Percentiles rank a stretch among this genome's conserved stretches.
Evolutionary conservation across 2,888 invertebrate species (phyloP).

Genomic region (Rhingia campestris): DNA sequence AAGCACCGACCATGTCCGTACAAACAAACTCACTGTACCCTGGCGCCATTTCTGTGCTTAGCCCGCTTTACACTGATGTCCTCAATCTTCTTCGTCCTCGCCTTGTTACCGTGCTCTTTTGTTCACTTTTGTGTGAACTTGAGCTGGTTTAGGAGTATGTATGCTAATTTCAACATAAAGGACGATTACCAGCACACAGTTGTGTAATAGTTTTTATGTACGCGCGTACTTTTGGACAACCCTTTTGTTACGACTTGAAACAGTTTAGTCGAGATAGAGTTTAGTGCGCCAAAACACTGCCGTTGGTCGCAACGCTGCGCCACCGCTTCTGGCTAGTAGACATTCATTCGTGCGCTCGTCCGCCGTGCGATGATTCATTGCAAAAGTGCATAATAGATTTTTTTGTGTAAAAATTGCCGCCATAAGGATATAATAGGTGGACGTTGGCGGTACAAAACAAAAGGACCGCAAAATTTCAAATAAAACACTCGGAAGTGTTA

Average conservation of each 20-base stretch:
- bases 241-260: conserved; percentile 62
- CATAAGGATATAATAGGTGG: conserved; percentile 64
- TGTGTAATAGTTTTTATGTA: conserved; percentile 33
- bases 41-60: conserved; percentile 60
- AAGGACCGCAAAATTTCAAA: conserved; percentile 31
- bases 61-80: conserved; percentile 24
- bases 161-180: conserved; percentile 60
- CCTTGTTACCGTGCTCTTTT: conserved; percentile 20
- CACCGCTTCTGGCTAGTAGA: conserved; percentile 25
- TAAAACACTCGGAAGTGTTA: conserved; percentile 51
- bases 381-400: conserved; percentile 69
- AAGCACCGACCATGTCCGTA: conserved; percentile 63
- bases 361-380: conserved; percentile 61
- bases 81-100: background rate
- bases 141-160: conserved; percentile 62
- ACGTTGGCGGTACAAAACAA: conserved; percentile 18
- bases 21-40: conserved; percentile 54
- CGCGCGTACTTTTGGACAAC: conserved; percentile 25
- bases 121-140: conserved; percentile 63
- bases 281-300: conserved; percentile 1
- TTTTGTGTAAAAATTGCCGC: conserved; percentile 65
- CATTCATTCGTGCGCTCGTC: conserved; percentile 33
- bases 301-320: too few relatives aligned
- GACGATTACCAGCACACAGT: conserved; percentile 4
- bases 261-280: conserved; percentile 51